Evolutionary conservation across 2,113 vertebrate species (phyloP).

Genomic region (Ia io): DNA sequence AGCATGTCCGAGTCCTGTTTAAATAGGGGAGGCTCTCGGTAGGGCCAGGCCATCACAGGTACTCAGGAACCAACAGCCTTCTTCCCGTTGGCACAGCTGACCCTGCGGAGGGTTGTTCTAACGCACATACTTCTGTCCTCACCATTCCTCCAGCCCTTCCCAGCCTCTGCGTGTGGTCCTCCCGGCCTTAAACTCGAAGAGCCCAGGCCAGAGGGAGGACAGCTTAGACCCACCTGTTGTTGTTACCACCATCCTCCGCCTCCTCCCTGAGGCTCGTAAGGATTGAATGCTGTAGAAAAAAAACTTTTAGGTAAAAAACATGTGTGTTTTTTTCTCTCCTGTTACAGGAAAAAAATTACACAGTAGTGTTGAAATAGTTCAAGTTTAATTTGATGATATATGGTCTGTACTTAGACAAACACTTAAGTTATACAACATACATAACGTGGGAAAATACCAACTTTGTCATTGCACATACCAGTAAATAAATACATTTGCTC

Average conservation of each 20-base stretch:
- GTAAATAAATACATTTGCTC: slow-evolving; percentile 83
- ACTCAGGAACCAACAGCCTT: background rate
- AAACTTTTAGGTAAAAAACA: background rate
- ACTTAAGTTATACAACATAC: slow-evolving; percentile 83
- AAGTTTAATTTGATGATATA: slow-evolving; percentile 85
- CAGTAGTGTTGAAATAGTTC: slow-evolving; percentile 74
- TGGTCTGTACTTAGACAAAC: slow-evolving; percentile 84
- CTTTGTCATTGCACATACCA: slow-evolving; percentile 80
- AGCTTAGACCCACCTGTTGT: background rate
- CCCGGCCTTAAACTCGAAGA: background rate
- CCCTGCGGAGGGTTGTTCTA: background rate
- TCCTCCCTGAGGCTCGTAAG: background rate
- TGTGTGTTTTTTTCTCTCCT: background rate
- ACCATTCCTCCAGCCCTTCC: background rate
- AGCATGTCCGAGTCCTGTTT: background rate
- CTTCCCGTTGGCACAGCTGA: background rate
- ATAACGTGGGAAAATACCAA: slow-evolving; percentile 85
- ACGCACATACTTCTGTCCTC: background rate
- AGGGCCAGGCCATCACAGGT: background rate
- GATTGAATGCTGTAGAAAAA: background rate
- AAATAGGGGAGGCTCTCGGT: background rate
- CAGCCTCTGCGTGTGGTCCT: background rate
- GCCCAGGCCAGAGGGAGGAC: background rate
- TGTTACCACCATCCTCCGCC: background rate
- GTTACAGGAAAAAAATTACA: slow-evolving; percentile 17